Base-by-base conservation (phyloP, 2,888 invertebrate species). In the Microctonus aethiopoides region DNA sequence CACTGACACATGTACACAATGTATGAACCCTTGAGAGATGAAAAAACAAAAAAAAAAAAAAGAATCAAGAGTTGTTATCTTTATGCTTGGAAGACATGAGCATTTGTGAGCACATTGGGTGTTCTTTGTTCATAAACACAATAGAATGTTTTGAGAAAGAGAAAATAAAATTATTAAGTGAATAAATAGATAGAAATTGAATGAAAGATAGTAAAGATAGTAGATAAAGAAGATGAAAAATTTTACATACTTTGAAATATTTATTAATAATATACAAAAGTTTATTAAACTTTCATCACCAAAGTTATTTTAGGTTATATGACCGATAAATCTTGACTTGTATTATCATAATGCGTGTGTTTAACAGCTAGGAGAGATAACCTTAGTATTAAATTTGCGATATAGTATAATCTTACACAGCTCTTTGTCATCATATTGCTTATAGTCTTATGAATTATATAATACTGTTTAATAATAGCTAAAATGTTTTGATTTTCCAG, bases 401-500 rank as follows among this genome's bases (percentile, higher is more conserved):
- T 52, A 39, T n/a, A 52, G 4, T 3, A 24, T 24, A 52, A 52
- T 22, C 51, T 52, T 10, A 22, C 22, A 13, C 39, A 4, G 20
- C 24, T 11, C 20, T 5, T 4, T 1, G 24, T 54, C 4, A 9
- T 20, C 7, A 3, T 46, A 2, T 3, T 54, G n/a, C 1, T 54
- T 26, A 1, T 24, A 24, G 10, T 10, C 22, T 1, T 54, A 13
- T 26, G 54, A 24, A 26, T 54, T 54, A 26, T 6, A 24, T 54
- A 54, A 54, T 54, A 2, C 10, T 26, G 22, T 54, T 54, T 54
- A 54, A 24, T 26, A 26, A 54, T 26, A 46, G 54, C 2, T 54
- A 22, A 46, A 59, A 26, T 65, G 51, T 52, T 46, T 67, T 34
- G 22, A 13, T 78, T 66, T 81, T 81, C 46, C 79, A 83, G 83